Evolutionary conservation across 2,888 invertebrate genomes (phyloP), one percentile per base, ranked within the genome.

Genomic region (Nymphalis polychloros): DNA sequence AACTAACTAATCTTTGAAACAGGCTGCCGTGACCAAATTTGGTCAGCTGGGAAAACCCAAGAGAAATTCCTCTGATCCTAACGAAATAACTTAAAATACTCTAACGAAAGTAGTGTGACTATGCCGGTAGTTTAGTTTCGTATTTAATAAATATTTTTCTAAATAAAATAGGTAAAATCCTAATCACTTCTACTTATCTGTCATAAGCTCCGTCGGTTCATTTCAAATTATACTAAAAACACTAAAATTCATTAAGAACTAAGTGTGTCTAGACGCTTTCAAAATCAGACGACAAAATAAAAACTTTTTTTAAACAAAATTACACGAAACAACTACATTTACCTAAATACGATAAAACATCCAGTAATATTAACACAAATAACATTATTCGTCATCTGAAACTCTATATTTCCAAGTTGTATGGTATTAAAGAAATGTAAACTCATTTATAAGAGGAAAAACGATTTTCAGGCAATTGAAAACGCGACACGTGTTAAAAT

Each of bases 401-500:
- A 55, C 17, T 8, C 19, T 19, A 31, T 0, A 8, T 10, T 50
- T 50, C 1, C 19, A 50, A 52, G 7, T 20, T 27, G 8, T 53
- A 20, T 31, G 2, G 41, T 41, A 13, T 41, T 41, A 41, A 31
- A 55, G 53, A 55, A 55, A 55, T 55, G 8, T 17, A 57, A 55
- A 31, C 7, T n/a, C 41, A 41, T n/a, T 57, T 57, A 57, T 19
- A 41, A 13, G 10, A 6, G 13, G 31, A 62, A 67, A 55, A 66
- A 60, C 19, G 23, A 55, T 66, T 61, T 53, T 49, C 35, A 20
- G 23, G 46, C 50, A 57, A 64, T 41, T 35, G 41, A 53, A 55
- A 67, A 61, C n/a, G 57, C 61, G 57, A 61, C 59, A 70, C 52
- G 46, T 52, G 62, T 53, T 64, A 31, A 67, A 64, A 48, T 52